Evolutionary conservation across 30 jellyfish, hydroid and myxozoan genomes (phyloP).

Genomic region (Clytia hemisphaerica): DNA sequence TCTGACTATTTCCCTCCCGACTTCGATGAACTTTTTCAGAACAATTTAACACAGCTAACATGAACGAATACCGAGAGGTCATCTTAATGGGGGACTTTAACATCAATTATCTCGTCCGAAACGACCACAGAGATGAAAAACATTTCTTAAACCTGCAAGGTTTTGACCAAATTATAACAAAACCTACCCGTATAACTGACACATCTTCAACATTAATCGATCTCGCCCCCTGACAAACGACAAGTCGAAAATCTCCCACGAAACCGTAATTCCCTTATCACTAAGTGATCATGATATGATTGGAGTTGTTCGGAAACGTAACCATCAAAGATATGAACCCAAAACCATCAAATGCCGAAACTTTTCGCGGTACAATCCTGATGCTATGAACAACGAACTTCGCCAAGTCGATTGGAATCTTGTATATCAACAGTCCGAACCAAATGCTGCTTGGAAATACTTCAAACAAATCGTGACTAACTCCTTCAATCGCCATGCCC

Average conservation of each 20-base stretch:
- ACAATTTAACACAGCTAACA: too few species aligned
- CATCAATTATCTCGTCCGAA: constrained; percentile 39
- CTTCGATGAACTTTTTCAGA: constrained; percentile 21
- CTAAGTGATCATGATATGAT: constrained; percentile 43
- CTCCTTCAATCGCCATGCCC: constrained; percentile 51
- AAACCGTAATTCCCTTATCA: constrained; percentile 35
- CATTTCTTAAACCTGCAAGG: constrained; percentile 4
- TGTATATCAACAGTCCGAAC: constrained; percentile 7
- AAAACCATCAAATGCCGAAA: constrained; percentile 45
- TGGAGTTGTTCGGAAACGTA: constrained; percentile 56
- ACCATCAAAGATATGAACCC: constrained; percentile 5
- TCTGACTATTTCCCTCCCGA: constrained; percentile 22
- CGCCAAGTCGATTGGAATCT: constrained; percentile 33
- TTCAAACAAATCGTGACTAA: constrained; percentile 32
- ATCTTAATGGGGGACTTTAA: constrained; percentile 59
- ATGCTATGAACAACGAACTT: constrained; percentile 20
- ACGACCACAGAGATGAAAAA: constrained; percentile 29
- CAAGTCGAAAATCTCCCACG: constrained; percentile 12
- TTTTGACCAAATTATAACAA: constrained; percentile 14
- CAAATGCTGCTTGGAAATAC: constrained; percentile 52
- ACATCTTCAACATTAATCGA: constrained; percentile 37
- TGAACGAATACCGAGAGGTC: too few species aligned
- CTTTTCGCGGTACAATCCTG: constrained; percentile 37
- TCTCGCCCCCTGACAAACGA: constrained; percentile 29
- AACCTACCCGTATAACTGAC: constrained; percentile 37